phyloP scores from a whole-genome alignment of 2,113 vertebrate species.

The Heliornis fulica region DNA sequence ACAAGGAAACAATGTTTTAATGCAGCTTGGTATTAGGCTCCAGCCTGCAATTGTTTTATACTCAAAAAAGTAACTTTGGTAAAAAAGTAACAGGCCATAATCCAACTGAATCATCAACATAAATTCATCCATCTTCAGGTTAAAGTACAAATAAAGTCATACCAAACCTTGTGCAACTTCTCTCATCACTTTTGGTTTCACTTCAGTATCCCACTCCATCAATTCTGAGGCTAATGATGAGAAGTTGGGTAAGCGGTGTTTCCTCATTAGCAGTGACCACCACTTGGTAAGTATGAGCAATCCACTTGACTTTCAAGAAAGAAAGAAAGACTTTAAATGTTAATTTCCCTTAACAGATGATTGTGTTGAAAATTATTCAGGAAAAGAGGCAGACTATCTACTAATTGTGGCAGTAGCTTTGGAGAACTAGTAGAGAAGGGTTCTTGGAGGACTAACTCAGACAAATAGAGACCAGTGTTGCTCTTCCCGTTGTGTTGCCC shows the following conservation, averaged over 20 bases:
- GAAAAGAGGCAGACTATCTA: not conserved
- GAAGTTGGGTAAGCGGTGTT: not conserved
- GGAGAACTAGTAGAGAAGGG: not conserved
- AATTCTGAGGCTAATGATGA: constrained; percentile 22
- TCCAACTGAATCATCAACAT: constrained; percentile 1
- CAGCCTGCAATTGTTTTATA: not conserved
- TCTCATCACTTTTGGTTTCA: constrained; percentile 33
- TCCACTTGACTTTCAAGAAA: not conserved
- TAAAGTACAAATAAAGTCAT: constrained; percentile 6
- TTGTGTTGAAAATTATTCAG: not conserved
- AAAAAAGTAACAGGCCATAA: not conserved
- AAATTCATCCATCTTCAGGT: not conserved
- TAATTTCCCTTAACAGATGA: constrained; percentile 19
- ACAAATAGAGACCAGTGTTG: not conserved
- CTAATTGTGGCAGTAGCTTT: not conserved
- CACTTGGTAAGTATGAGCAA: not conserved
- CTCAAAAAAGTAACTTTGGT: not conserved
- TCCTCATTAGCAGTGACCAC: constrained; percentile 38
- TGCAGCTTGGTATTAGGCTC: not conserved
- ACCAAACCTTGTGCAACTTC: not conserved
- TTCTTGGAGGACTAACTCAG: not conserved
- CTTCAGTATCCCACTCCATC: constrained; percentile 27
- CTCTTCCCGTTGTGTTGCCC: not conserved
- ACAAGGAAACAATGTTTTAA: constrained; percentile 2
- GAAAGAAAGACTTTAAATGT: constrained; percentile 37